Conservation (phyloP, 2,113 vertebrate species). For the Hymenochirus boettgeri region DNA sequence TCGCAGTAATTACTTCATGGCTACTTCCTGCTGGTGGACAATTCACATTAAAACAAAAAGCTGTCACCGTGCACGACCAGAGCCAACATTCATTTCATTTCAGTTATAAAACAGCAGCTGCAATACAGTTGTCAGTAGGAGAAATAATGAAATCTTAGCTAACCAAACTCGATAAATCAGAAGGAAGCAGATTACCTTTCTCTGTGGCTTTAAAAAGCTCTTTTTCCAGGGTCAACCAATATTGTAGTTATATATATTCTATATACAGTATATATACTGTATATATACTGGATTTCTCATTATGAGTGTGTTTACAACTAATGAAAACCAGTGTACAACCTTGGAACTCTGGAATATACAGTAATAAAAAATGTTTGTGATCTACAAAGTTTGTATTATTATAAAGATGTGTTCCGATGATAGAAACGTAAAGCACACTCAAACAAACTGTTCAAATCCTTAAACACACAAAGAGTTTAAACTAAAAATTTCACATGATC, state of each 20-base stretch:
- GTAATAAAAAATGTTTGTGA: no score
- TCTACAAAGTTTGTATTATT: no score
- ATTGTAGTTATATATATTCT: not conserved
- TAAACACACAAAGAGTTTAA: no score
- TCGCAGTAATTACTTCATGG: constrained; percentile 20
- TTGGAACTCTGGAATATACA: no score
- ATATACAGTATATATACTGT: no score
- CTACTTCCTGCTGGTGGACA: constrained; percentile 25
- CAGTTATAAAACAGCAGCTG: constrained; percentile 30
- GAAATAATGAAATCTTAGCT: constrained; percentile 25
- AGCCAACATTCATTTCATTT: constrained; percentile 38
- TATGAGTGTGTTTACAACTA: no score
- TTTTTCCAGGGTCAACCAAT: not conserved
- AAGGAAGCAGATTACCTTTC: not conserved
- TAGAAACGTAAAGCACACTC: no score
- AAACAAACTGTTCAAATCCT: no score
- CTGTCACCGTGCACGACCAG: constrained; percentile 23
- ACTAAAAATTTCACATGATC: no score
- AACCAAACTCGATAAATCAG: constrained; percentile 18
- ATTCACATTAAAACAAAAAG: constrained; percentile 31
- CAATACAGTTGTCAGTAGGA: constrained; percentile 21
- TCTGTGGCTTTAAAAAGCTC: not conserved
- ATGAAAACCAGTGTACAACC: no score
- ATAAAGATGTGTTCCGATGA: no score
- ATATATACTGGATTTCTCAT: no score